Evolutionary conservation across 1,140 invertebrate genomes (phyloP).

Genomic region (Drosophila miranda): DNA sequence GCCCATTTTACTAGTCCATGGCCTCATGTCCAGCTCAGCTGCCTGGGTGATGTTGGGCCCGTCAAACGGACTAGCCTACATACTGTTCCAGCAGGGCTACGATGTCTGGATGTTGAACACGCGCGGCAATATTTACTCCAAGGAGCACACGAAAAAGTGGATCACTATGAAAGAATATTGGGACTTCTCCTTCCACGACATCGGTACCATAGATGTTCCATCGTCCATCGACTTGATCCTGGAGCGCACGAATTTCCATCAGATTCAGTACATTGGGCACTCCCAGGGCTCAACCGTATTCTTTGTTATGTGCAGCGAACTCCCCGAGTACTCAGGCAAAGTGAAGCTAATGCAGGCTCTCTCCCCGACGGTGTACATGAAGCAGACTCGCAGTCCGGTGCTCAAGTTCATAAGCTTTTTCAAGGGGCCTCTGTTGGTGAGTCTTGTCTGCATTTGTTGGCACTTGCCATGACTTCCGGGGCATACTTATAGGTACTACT

Average conservation of each 20-base stretch:
- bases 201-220: constrained; percentile 87
- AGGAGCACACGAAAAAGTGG: constrained; percentile 83
- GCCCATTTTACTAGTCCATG: constrained; percentile 86
- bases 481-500: constrained; percentile 28
- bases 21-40: constrained; percentile 84
- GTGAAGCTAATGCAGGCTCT: constrained; percentile 85
- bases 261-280: constrained; percentile 83
- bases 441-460: background rate
- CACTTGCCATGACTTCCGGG: background rate
- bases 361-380: constrained; percentile 84
- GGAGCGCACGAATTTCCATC: constrained; percentile 77
- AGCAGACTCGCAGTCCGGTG: constrained; percentile 43
- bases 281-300: constrained; percentile 85
- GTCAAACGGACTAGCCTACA: constrained; percentile 83
- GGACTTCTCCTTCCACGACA: constrained; percentile 87
- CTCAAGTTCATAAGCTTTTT: constrained; percentile 46
- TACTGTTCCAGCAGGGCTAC: constrained; percentile 86
- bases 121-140: constrained; percentile 87
- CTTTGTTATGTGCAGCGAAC: constrained; percentile 85
- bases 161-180: constrained; percentile 75
- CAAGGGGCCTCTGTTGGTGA: constrained; percentile 44
- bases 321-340: constrained; percentile 87
- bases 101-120: constrained; percentile 90
- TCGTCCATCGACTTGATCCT: constrained; percentile 86
- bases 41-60: constrained; percentile 85